These are phyloP conservation scores for Argyresthia albistria DNA, from an alignment of 2,888 invertebrate species.

Conservation along the genomic window DNA sequence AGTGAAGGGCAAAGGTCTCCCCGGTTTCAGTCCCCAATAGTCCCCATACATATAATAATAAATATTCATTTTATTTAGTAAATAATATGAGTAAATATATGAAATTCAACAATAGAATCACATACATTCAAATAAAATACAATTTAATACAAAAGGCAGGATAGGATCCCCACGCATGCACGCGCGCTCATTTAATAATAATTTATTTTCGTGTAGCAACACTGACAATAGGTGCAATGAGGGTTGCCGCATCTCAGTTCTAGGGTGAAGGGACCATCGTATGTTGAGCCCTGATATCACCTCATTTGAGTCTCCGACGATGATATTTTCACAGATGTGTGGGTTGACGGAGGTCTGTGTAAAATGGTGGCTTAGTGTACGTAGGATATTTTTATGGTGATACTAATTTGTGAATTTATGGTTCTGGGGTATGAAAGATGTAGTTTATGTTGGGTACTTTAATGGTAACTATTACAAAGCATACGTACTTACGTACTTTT, in stretches of 20 bases:
- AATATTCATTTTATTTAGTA: no score
- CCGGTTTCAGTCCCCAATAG: no score
- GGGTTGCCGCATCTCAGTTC: no score
- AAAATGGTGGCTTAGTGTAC: background rate
- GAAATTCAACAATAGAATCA: background rate
- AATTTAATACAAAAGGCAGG: background rate
- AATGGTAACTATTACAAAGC: no score
- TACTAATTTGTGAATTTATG: no score
- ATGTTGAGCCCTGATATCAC: background rate
- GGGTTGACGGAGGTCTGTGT: background rate
- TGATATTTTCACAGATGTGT: background rate
- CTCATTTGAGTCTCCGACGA: background rate
- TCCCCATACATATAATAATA: no score
- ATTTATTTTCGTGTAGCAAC: slow-evolving; percentile 13
- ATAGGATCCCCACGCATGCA: background rate
- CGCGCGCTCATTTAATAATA: slow-evolving; percentile 10
- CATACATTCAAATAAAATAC: background rate
- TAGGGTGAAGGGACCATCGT: background rate
- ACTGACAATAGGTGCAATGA: slow-evolving; percentile 1
- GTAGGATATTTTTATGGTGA: no score
- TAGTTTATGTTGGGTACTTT: no score
- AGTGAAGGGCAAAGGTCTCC: no score
- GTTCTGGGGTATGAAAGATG: no score
- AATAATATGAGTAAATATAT: no score
- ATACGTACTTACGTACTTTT: no score